These are phyloP conservation scores for Apamea monoglypha DNA, from an alignment of 2,888 invertebrate species.

Conservation along the genomic window DNA sequence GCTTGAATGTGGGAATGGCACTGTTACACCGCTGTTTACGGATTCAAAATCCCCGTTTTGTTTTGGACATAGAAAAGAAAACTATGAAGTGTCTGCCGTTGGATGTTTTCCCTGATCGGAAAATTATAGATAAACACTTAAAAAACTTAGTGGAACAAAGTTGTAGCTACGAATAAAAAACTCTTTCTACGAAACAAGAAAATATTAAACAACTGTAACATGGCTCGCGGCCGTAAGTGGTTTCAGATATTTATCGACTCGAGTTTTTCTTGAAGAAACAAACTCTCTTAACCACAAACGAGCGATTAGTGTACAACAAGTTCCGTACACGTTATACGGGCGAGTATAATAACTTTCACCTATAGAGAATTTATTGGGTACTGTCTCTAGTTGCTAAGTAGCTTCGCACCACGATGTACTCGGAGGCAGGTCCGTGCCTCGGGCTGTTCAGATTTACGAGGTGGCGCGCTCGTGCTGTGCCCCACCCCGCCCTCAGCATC, in stretches of 20 bases:
- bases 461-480: slow-evolving; percentile 81
- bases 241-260: slow-evolving; percentile 59
- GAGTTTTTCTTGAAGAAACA: slow-evolving; percentile 62
- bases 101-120: neutral
- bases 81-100: neutral
- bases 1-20: slow-evolving; percentile 58
- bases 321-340: slow-evolving; percentile 66
- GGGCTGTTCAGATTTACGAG: slow-evolving; percentile 83
- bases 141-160: slow-evolving; percentile 19
- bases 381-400: slow-evolving; percentile 79
- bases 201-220: slow-evolving; percentile 38
- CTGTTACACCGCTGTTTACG: slow-evolving; percentile 35
- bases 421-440: slow-evolving; percentile 74
- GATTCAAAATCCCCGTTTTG: slow-evolving; percentile 31
- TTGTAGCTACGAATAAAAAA: slow-evolving; percentile 15
- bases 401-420: slow-evolving; percentile 71
- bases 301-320: slow-evolving; percentile 71
- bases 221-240: slow-evolving; percentile 42
- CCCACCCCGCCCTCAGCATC: slow-evolving; percentile 71
- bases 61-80: slow-evolving; percentile 4
- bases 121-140: slow-evolving; percentile 24
- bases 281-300: slow-evolving; percentile 66
- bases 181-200: slow-evolving; percentile 26
- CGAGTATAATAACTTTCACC: slow-evolving; percentile 75
- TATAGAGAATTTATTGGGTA: slow-evolving; percentile 76